Evolutionary conservation across 2,797 vertebrate species (phyloP), one percentile per base, ranked within the genome.

Genomic region (Hirundo rustica): DNA sequence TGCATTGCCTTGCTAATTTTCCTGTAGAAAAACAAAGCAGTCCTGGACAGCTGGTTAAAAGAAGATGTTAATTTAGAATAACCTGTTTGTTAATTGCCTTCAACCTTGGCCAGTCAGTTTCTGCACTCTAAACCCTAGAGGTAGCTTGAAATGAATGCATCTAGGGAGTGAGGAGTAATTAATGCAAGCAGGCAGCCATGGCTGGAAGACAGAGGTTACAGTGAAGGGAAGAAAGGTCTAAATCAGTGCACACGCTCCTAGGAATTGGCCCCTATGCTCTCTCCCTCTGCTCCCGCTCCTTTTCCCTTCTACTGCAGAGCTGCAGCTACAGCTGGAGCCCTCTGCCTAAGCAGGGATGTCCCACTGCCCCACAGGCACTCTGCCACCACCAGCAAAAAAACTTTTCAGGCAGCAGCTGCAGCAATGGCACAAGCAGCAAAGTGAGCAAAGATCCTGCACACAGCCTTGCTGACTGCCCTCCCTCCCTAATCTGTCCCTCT

Each of bases 51-150:
- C 95, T 98, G 96, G 86, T 92, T 93, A 96, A 97, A 97, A 96
- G 88, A 80, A 91, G 68, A 72, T 96, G 92, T 97, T 98, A 96
- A 98, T 98, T 98, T 97, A 96, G 97, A 97, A 94, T 97, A 98
- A 98, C 96, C 97, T 97, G 83, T 97, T 98, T 96, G 96, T 97
- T 98, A 98, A 98, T 98, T 98, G 98, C 97, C 96, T 98, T 98
- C 97, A 98, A 97, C 97, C 95, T 95, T 96, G 97, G 97, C 97
- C 96, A 97, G 95, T 96, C 93, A 53, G 94, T 89, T 98, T 90
- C 96, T 97, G 96, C 93, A 96, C 96, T 97, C 89, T 90, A 94
- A 97, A 97, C 96, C 92, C 97, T 97, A 97, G 98, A 98, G 96
- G 97, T 97, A 97, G 87, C 84, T 97, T 93, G 92, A 92, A 97